These are phyloP conservation scores for Eonycteris spelaea DNA, from an alignment of 2,113 vertebrate genomes.

Conservation along the genomic window DNA sequence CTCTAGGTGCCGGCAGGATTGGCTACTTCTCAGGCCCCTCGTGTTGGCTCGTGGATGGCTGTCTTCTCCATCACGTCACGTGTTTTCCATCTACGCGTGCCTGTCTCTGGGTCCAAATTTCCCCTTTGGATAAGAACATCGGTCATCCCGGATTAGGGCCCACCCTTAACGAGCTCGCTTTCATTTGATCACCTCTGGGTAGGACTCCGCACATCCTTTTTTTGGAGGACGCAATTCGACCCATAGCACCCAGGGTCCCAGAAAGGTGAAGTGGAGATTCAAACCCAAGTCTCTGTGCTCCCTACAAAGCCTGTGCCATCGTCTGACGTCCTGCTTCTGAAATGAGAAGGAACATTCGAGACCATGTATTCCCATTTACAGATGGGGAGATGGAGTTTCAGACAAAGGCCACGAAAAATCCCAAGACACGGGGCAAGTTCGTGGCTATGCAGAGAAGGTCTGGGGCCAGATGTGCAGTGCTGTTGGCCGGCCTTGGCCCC, in stretches of 20 bases:
- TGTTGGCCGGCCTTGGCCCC: background rate
- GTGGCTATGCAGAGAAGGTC: background rate
- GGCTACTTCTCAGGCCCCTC: background rate
- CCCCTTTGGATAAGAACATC: background rate
- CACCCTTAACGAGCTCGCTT: background rate
- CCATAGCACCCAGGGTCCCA: background rate
- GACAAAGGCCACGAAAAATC: background rate
- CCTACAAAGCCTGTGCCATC: background rate
- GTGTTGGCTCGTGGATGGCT: background rate
- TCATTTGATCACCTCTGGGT: background rate
- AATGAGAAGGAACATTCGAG: background rate
- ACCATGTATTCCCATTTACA: background rate
- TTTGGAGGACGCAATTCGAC: background rate
- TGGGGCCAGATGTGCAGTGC: accelerated
- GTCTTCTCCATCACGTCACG: background rate
- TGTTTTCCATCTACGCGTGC: background rate
- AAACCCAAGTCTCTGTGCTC: background rate
- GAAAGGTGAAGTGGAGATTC: background rate
- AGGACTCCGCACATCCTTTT: background rate
- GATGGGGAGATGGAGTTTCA: background rate
- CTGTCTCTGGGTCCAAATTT: background rate
- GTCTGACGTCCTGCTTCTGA: background rate
- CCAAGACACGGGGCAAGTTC: background rate
- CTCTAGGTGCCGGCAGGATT: background rate
- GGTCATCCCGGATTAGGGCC: background rate